Base-by-base conservation (phyloP, 2,113 vertebrate genomes). In the Ivindomyrus marchei region DNA sequence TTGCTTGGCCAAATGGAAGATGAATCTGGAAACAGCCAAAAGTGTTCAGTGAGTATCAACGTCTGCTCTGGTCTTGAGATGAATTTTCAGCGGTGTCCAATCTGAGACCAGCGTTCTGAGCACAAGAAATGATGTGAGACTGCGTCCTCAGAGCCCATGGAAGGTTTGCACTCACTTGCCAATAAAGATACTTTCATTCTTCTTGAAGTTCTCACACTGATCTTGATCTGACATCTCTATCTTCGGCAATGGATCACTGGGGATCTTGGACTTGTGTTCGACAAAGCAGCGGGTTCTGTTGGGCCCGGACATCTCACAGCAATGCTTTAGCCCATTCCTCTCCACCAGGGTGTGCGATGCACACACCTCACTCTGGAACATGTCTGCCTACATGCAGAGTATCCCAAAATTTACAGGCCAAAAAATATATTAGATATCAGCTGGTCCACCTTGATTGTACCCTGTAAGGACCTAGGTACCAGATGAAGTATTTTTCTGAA, bases 361-460 rank as follows among this genome's bases (percentile, higher is more conserved):
- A 8, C 80, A 84, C 80, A 84, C 13, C 80, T 84, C 19, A 42
- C 80, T 84, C 80, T 84, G 80, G 80, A 84, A 84, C 80, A 84
- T 84, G 36, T 39, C 19, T 39, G 19, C 42, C 80, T 84, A 19
- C 7, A 19, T 21, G 80, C 5, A 84, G 15, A 84, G 13, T 17
- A 84, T 66, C 24, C 62, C 62, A 66, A 11, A 66, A 66, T 27
- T 3, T 66, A 66, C 62, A 27, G 24, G n/a, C 62, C 9, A 66
- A n/a, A 1, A 58, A 66, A 66, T n/a, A 8, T 11, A 27, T 66
- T 27, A 66, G n/a, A n/a, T 27, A 66, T 27, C 24, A 66, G 3
- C 62, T 9, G 7, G n/a, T n/a, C 24, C 6, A n/a, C n/a, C n/a
- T 27, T 66, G 62, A 66, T 66, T 66, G 21, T n/a, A 27, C 62